These are phyloP conservation scores for Parauchenoglanis ngamensis DNA, from an alignment of 2,797 vertebrate species.

Conservation along the genomic window DNA sequence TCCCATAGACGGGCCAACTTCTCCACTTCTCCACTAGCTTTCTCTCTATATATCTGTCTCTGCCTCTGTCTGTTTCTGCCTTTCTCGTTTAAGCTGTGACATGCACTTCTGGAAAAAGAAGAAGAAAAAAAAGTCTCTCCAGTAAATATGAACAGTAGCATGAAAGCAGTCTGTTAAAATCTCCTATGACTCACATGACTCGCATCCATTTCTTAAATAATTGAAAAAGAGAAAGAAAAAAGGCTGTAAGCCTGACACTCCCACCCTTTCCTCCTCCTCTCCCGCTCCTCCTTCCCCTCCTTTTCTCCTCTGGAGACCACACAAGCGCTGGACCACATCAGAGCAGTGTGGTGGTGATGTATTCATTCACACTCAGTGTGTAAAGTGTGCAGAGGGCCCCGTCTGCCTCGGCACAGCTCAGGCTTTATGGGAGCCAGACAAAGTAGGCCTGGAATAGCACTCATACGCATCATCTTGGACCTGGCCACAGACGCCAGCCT, in stretches of 20 bases:
- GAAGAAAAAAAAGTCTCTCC: not conserved
- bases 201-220: conserved; percentile 53
- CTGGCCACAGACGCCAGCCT: conserved; percentile 53
- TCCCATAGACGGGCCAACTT: not conserved
- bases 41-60: conserved; percentile 47
- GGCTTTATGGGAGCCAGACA: conserved; percentile 58
- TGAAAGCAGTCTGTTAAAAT: conserved; percentile 43
- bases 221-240: conserved; percentile 34
- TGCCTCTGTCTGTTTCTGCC: conserved; percentile 68
- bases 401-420: conserved; percentile 24
- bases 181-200: conserved; percentile 26
- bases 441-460: conserved; percentile 56
- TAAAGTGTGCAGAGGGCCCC: conserved; percentile 65
- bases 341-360: conserved; percentile 77
- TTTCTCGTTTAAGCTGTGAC: conserved; percentile 66
- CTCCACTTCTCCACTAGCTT: conserved; percentile 39
- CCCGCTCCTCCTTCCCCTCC: conserved; percentile 61
- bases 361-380: conserved; percentile 74
- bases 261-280: conserved; percentile 13
- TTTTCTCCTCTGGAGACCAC: conserved; percentile 77
- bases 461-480: conserved; percentile 51
- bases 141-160: conserved; percentile 37
- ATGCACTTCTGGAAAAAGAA: conserved; percentile 7
- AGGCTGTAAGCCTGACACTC: conserved; percentile 48
- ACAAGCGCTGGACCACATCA: conserved; percentile 80